Base-by-base conservation (phyloP, 2,113 vertebrate species). In the Erythrolamprus reginae region DNA sequence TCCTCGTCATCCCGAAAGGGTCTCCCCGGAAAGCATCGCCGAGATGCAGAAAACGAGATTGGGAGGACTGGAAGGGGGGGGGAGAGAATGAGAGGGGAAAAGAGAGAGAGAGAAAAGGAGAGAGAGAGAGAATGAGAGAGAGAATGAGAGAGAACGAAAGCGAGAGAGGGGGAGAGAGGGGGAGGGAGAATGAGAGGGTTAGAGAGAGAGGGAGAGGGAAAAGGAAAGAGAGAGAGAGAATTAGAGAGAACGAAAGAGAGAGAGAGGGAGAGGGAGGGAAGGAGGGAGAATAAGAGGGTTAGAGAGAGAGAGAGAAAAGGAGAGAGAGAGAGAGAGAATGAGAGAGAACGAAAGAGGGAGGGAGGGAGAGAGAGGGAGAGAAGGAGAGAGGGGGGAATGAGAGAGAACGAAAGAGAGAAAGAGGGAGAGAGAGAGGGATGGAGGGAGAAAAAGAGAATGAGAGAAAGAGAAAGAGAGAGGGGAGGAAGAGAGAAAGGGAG, bases 1-100 rank as follows among this genome's bases (percentile, higher is more conserved):
- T 97, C 97, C 97, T 97, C 97, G 97, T 96, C 92, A 94, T 95
- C 84, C 38, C 90, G 77, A 15, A 50, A 24, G 26, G 10, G 26
- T 38, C 8, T 82, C 61, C 88, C 83, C 91, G 23, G n/a, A 82
- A 47, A 82, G 58, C 33, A 23, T 13, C 21, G 47, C 24, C 26
- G 82, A 95, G 96, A 96, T 95, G 97, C 97, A 97, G 97, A 97
- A 97, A 48, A 2, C 15, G 9, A 61, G 17, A 17, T 87, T 92
- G 90, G 93, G 92, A 42, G 42, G 91, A 21, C 2, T 1, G 95
- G 89, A 3, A 92, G 97, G 98, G 92, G 97, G 98, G 97, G 97
- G 50, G 87, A 70, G 89, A 88, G 84, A 88, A 70, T 2, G 45
- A 45, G 45, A 5, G 45, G 5, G 45, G 45, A 5, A 45, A 5